phyloP scores from a whole-genome alignment of 2,797 vertebrate species.

The Poecile montanus region DNA sequence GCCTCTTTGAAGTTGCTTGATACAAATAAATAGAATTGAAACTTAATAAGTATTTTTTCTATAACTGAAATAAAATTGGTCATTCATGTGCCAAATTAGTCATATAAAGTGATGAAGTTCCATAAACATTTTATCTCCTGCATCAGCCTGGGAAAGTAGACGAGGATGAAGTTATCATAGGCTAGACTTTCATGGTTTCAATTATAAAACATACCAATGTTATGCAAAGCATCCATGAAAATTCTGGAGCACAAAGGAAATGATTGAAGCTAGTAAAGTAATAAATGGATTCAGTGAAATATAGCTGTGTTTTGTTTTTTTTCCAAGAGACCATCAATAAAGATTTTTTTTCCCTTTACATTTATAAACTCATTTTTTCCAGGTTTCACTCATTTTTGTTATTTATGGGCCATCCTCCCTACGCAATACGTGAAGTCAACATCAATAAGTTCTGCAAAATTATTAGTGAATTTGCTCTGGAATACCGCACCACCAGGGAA shows the following conservation, averaged over 20 bases:
- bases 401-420: slow-evolving; percentile 93
- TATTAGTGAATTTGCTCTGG: slow-evolving; percentile 95
- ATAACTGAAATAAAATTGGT: slow-evolving; percentile 20
- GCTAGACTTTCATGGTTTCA: slow-evolving; percentile 42
- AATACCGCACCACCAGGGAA: slow-evolving; percentile 96
- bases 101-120: slow-evolving; percentile 30
- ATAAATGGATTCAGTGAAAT: slow-evolving; percentile 14
- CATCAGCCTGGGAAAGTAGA: slow-evolving; percentile 35
- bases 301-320: neutral
- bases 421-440: slow-evolving; percentile 91
- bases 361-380: slow-evolving; percentile 41
- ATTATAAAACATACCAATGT: slow-evolving; percentile 46
- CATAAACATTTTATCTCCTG: slow-evolving; percentile 54
- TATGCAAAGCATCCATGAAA: slow-evolving; percentile 39
- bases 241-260: neutral
- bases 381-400: slow-evolving; percentile 97
- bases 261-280: neutral
- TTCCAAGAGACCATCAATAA: neutral
- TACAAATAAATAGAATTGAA: slow-evolving; percentile 59
- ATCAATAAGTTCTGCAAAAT: slow-evolving; percentile 95
- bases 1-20: slow-evolving; percentile 54
- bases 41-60: slow-evolving; percentile 50
- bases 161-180: slow-evolving; percentile 32
- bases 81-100: slow-evolving; percentile 31
- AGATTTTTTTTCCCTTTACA: neutral